Evolutionary conservation across 64 coral and sea anemone genomes (phyloP), one percentile per base, ranked within the genome.

Genomic region (Stichodactyla helianthus): DNA sequence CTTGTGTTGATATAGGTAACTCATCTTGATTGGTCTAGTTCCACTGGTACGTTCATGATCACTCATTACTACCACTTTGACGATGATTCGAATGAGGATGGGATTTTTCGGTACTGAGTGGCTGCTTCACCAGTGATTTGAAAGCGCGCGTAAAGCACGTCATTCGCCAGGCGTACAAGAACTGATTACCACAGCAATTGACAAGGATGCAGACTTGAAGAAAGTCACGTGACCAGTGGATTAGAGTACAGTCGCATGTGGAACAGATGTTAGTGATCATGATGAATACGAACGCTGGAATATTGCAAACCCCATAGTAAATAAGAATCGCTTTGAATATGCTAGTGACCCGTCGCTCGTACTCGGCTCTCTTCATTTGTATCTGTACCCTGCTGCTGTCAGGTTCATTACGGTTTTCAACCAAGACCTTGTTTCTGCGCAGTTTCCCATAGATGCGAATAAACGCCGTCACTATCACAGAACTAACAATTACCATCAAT

Each of bases 161-260:
- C 79, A 93, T 88, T 68, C 91, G 67, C 88, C 88, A 93, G 1
- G 91, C 91, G 83, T 93, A 93, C 52, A 93, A 65, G 20, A 93
- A 93, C 59, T 88, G 91, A 15, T 93, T 93, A 18, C 88, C 26
- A 6, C 87, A 89, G 54, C 86, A 93, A 31, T 93, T 93, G 22
- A 89, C 51, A 78, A 93, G 86, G 16, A 88, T 86, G 53, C 88
- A 62, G 28, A 93, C 77, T 25, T 79, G 89, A 52, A 84, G 87
- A 1, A 89, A 59, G n/a, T 93, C 91, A 63, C 91, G 68, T 20
- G 89, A 93, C 91, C 91, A 93, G 71, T 93, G 91, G 13, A 93
- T 74, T 14, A 88, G n/a, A 19, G 68, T 54, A 82, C 91, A 93
- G 13, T 52, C 67, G 50, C 91, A 93, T 87, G 44, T 89, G 19